A percentile compares a stretch with the other conserved stretches of the same genome.
Evolutionary conservation across 1,140 invertebrate species (phyloP).

Genomic region (Radopholus similis): DNA sequence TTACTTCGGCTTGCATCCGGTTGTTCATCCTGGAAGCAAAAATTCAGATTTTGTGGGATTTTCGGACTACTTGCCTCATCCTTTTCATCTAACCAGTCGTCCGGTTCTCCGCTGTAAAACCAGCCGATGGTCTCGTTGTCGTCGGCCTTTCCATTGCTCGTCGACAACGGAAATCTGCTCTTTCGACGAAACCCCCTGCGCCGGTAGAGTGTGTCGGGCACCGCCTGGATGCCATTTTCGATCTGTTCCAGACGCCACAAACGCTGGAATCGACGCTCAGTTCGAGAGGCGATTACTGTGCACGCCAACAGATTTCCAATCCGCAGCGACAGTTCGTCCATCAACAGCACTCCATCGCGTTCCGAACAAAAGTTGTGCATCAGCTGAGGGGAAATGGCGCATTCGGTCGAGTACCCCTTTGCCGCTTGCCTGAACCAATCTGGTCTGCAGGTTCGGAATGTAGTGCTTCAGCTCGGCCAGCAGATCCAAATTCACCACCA

Average conservation of each 20-base stretch:
- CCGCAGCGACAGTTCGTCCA: not conserved
- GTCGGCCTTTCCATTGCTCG: no score
- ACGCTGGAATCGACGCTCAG: not conserved
- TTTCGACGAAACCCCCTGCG: not conserved
- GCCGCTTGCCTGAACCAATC: not conserved
- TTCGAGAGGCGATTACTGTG: not conserved
- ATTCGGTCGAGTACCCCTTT: not conserved
- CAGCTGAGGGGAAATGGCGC: not conserved
- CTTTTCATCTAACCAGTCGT: not conserved
- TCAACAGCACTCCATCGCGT: not conserved
- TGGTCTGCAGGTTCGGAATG: not conserved
- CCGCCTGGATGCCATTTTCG: not conserved
- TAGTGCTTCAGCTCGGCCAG: not conserved
- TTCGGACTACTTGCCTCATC: not conserved
- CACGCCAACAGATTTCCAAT: not conserved
- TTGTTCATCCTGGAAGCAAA: no score
- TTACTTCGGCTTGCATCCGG: no score
- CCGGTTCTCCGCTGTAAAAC: no score
- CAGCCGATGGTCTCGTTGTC: no score
- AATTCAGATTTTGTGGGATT: no score
- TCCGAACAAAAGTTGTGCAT: slow-evolving; percentile 4
- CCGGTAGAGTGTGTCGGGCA: not conserved
- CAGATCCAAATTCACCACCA: slow-evolving; percentile 9
- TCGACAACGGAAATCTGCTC: no score
- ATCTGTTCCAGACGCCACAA: slow-evolving; percentile 1